Conservation (phyloP, 2,797 vertebrate species). For the Brachyrhaphis roseni region DNA sequence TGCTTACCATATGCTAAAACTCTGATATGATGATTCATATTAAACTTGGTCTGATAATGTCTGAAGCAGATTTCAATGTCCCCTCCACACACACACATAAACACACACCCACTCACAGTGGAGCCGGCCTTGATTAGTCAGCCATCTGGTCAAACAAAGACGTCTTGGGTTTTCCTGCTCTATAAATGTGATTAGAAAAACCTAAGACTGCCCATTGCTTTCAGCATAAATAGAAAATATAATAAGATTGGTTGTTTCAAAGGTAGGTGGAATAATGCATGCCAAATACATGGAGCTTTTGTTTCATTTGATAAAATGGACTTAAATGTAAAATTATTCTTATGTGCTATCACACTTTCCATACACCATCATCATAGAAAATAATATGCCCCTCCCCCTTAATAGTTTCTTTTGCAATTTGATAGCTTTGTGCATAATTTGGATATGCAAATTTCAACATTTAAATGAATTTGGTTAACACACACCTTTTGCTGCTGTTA, state of each 20-base stretch:
- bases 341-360: neutral
- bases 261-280: neutral
- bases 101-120: constrained; percentile 43
- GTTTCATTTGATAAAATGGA: neutral
- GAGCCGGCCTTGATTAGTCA: constrained; percentile 65
- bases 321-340: neutral
- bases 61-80: constrained; percentile 62
- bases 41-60: constrained; percentile 53
- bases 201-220: constrained; percentile 41
- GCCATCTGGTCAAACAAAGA: constrained; percentile 80
- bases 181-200: constrained; percentile 77
- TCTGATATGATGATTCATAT: constrained; percentile 38
- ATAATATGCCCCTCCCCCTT: neutral
- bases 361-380: neutral
- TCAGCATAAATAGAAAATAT: constrained; percentile 16
- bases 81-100: constrained; percentile 11
- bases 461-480: neutral
- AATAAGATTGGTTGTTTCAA: constrained; percentile 23
- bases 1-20: neutral
- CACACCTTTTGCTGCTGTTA: neutral
- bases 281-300: constrained; percentile 4
- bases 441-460: neutral
- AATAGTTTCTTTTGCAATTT: neutral
- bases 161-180: constrained; percentile 69
- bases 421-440: neutral